These are phyloP conservation scores for Acanthopagrus latus DNA, from an alignment of 2,797 vertebrate genomes.

Conservation along the genomic window DNA sequence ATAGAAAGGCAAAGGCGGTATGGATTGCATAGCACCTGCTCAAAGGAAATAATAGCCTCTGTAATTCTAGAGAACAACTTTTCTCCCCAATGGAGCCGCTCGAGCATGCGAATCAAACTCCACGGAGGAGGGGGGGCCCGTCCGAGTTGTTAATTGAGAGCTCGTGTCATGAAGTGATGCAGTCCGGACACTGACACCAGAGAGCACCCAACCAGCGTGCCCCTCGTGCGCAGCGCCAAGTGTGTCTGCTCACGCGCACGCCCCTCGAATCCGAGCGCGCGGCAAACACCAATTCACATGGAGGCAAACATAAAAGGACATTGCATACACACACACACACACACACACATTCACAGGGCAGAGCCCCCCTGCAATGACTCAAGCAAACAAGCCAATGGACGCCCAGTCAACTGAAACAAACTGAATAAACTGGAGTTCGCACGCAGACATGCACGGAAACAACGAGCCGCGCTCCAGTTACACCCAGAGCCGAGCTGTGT, in stretches of 20 bases:
- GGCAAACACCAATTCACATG: constrained; percentile 46
- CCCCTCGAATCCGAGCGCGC: constrained; percentile 10
- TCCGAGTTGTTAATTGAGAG: constrained; percentile 33
- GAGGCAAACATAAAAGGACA: constrained; percentile 40
- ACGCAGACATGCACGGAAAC: constrained; percentile 51
- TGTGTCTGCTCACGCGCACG: constrained; percentile 6
- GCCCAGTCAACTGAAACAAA: constrained; percentile 45
- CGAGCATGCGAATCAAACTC: constrained; percentile 56
- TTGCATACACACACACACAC: background rate
- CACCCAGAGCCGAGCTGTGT: constrained; percentile 37
- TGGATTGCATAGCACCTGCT: constrained; percentile 67
- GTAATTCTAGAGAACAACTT: constrained; percentile 57
- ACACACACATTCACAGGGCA: constrained; percentile 30
- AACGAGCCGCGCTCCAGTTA: constrained; percentile 53
- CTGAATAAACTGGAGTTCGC: constrained; percentile 65
- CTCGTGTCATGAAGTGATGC: constrained; percentile 38
- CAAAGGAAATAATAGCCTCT: constrained; percentile 46
- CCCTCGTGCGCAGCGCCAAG: background rate
- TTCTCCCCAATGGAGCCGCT: constrained; percentile 41
- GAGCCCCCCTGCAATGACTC: constrained; percentile 32
- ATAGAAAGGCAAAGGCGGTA: constrained; percentile 42
- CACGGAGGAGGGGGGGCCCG: constrained; percentile 9
- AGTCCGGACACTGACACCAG: constrained; percentile 8
- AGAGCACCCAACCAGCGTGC: constrained; percentile 18
- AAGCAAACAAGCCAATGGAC: constrained; percentile 50